Evolutionary conservation across 2,888 invertebrate species (phyloP).

Genomic region (Mythimna pallens): DNA sequence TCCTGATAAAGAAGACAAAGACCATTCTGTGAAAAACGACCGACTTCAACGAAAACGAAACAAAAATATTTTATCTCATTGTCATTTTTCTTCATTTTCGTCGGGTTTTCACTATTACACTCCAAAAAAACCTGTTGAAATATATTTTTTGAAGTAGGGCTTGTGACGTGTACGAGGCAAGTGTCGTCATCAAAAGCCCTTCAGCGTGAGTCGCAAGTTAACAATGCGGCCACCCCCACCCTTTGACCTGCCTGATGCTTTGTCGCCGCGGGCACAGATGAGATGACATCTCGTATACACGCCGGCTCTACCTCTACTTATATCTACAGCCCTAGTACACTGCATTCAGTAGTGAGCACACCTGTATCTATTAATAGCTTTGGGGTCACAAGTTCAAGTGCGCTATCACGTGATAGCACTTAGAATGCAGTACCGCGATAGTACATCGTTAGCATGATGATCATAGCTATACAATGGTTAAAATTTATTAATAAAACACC

Average conservation of each 20-base stretch:
- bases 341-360: constrained; percentile 36
- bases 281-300: constrained; percentile 81
- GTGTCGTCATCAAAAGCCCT: constrained; percentile 87
- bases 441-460: constrained; percentile 13
- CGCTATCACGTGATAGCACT: constrained; percentile 34
- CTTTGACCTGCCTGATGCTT: constrained; percentile 88
- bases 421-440: constrained; percentile 19
- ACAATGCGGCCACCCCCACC: constrained; percentile 86
- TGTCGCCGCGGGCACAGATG: constrained; percentile 84
- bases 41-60: constrained; percentile 11
- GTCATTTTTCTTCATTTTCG: constrained; percentile 49
- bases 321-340: constrained; percentile 38
- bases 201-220: constrained; percentile 86
- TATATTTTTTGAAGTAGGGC: constrained; percentile 67
- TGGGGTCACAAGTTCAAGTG: constrained; percentile 58
- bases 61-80: constrained; percentile 35
- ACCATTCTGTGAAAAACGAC: constrained; percentile 9
- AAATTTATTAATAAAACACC: constrained; percentile 2
- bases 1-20: constrained; percentile 14
- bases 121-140: constrained; percentile 69
- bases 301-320: constrained; percentile 48
- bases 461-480: constrained; percentile 4
- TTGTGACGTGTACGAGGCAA: constrained; percentile 71
- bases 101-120: constrained; percentile 50
- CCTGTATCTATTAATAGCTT: constrained; percentile 55